These are phyloP conservation scores for Drosophila aldrichi DNA, from an alignment of 2,888 invertebrate species.

Conservation along the genomic window DNA sequence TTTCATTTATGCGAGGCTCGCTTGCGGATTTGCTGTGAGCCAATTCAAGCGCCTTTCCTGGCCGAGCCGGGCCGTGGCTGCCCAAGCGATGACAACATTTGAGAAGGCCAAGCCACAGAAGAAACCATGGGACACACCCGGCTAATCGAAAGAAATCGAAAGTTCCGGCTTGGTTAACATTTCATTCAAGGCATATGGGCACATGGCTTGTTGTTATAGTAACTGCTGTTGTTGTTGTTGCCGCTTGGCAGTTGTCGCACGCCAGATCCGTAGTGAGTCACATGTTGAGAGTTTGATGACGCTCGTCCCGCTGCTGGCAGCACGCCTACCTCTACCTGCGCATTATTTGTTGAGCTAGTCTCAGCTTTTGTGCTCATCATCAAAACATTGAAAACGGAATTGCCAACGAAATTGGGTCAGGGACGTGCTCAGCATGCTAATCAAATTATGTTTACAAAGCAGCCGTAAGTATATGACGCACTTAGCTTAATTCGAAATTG, in stretches of 20 bases:
- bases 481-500: constrained; percentile 16
- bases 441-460: constrained; percentile 48
- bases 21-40: constrained; percentile 40
- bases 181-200: constrained; percentile 62
- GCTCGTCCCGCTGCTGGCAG: constrained; percentile 43
- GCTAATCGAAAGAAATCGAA: constrained; percentile 76
- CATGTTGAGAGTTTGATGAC: constrained; percentile 51
- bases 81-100: constrained; percentile 71
- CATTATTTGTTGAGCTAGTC: constrained; percentile 38
- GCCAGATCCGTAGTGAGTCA: constrained; percentile 70
- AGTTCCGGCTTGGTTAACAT: constrained; percentile 75
- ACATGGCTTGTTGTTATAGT: constrained; percentile 27
- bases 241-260: constrained; percentile 28
- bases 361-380: constrained; percentile 22
- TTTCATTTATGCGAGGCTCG: constrained; percentile 48
- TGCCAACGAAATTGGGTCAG: constrained; percentile 68
- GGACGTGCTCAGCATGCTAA: constrained; percentile 79
- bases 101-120: constrained; percentile 18
- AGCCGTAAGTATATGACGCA: constrained; percentile 60
- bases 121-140: constrained; percentile 54
- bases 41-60: constrained; percentile 37
- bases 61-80: constrained; percentile 43
- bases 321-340: constrained; percentile 28
- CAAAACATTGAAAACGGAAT: constrained; percentile 45
- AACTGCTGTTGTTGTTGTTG: constrained; percentile 14